Evolutionary conservation across 2,888 invertebrate species (phyloP).

Genomic region (Cerastoderma edule): DNA sequence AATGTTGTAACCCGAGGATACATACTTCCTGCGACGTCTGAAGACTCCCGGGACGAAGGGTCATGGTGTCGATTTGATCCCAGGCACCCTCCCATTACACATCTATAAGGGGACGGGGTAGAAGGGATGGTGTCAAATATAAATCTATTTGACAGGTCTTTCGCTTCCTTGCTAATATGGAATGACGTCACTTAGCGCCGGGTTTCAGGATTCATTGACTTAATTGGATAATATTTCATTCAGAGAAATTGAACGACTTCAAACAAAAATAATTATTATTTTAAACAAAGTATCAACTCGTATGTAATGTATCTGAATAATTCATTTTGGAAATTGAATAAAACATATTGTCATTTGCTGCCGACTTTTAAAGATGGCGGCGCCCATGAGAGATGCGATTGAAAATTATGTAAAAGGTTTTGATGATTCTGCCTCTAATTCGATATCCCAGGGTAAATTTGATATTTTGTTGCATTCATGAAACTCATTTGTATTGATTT

Average conservation of each 20-base stretch:
- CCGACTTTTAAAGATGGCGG: constrained; percentile 67
- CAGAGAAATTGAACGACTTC: not conserved
- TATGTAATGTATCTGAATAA: not conserved
- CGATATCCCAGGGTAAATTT: constrained; percentile 32
- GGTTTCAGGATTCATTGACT: not conserved
- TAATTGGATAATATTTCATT: not conserved
- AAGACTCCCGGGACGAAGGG: constrained; percentile 81
- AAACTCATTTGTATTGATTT: no score
- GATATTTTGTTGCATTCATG: no score
- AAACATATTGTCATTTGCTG: not conserved
- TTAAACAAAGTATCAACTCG: not conserved
- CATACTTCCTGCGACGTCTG: constrained; percentile 79
- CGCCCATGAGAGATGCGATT: constrained; percentile 65
- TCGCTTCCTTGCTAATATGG: constrained; percentile 34
- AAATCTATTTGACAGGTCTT: constrained; percentile 41
- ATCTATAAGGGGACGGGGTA: constrained; percentile 5
- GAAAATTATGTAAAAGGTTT: constrained; percentile 60
- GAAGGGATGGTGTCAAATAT: constrained; percentile 24
- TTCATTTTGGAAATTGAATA: not conserved
- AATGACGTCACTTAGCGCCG: constrained; percentile 25
- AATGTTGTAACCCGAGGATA: not conserved
- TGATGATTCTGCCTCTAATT: constrained; percentile 55
- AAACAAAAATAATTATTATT: no score
- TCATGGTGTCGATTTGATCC: constrained; percentile 80
- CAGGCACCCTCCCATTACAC: constrained; percentile 82